Conservation (phyloP, 2,113 vertebrate species). For the Erpornis zantholeuca region DNA sequence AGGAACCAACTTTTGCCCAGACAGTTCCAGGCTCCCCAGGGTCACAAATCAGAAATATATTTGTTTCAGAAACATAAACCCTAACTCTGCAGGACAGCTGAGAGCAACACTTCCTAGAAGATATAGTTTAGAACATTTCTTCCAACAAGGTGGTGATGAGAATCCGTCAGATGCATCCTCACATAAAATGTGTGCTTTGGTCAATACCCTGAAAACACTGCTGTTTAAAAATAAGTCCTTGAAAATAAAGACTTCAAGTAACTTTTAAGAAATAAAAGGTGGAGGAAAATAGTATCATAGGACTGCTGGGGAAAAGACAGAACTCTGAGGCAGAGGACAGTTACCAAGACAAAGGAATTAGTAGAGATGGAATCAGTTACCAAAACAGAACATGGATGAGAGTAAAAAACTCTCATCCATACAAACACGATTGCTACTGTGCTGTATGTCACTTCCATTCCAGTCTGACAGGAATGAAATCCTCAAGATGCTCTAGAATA, state of each 20-base stretch:
- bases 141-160: neutral
- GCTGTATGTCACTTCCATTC: neutral
- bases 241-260: neutral
- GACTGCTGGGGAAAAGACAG: neutral
- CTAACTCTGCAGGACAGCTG: neutral
- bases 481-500: neutral
- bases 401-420: neutral
- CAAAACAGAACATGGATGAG: neutral
- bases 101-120: neutral
- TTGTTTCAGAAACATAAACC: neutral
- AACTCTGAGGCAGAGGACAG: neutral
- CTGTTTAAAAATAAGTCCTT: neutral
- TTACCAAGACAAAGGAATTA: neutral
- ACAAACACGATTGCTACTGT: neutral
- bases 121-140: neutral
- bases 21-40: neutral
- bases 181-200: neutral
- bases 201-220: neutral
- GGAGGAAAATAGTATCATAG: neutral
- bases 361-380: neutral
- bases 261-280: neutral
- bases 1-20: neutral
- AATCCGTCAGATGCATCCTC: neutral
- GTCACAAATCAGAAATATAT: neutral
- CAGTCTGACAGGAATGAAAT: neutral